Base-by-base conservation (phyloP, 2,797 vertebrate genomes). In the Morelia viridis region DNA sequence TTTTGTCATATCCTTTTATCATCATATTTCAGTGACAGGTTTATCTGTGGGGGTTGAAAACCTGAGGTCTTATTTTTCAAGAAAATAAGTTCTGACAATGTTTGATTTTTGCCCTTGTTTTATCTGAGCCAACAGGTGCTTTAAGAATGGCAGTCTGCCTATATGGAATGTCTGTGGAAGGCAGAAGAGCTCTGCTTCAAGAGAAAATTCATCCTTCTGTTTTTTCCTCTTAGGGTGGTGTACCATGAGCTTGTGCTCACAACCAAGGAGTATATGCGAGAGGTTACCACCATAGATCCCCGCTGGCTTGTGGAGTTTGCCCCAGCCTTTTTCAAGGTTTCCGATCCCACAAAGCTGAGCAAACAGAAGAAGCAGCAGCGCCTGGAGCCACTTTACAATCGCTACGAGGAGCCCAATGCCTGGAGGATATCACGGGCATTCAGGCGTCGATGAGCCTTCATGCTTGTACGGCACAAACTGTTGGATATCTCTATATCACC, bases 321-420 rank as follows among this genome's bases (percentile, higher is more conserved):
- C 0, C 99, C 99, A 0, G 99, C 99, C 89, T 99, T 99, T 97
- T 99, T 99, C 97, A 99, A 99, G 96, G 99, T 99, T 91, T 99
- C 99, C 0, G 99, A 99, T 92, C 99, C 99, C 0, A 99, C 99
- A 1, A 99, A 99, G 89, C 98, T 99, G 96, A 99, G 99, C 98
- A 99, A 99, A 95, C 99, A 99, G 98, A 99, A 99, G 97, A 99
- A 99, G 94, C 99, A 99, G 96, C 99, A 99, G 95, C 97, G 99
- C 0, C 98, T 99, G 13, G 99, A 99, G 89, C 99, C 99, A 0
- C 97, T 99, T 1, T 99, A 99, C 97, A 99, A 99, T 93, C 98
- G 99, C 68, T 99, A 99, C 0, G 99, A 99, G 93, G 99, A 99
- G 91, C 99, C 99, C 94, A 99, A 99, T 0, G 99, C 99, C 1